These are phyloP conservation scores for Phymorhynchus buccinoides DNA, from an alignment of 1,140 invertebrate species.

Conservation along the genomic window DNA sequence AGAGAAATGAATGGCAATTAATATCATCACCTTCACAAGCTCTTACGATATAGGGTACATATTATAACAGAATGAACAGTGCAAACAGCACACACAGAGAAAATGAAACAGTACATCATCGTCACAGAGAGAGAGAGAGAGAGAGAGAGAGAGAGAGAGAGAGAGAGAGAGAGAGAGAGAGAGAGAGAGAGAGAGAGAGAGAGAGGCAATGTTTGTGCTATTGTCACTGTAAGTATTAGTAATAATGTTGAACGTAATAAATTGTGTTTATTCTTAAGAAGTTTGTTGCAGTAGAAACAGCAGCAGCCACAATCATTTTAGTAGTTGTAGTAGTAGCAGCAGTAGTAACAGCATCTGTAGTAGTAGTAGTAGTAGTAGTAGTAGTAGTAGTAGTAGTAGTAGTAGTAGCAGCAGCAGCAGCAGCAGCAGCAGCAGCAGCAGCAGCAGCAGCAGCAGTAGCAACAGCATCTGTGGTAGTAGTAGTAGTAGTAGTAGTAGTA, in stretches of 20 bases:
- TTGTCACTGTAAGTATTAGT: conserved; percentile 27
- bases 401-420: conserved; percentile 2
- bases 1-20: not conserved
- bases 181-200: not conserved
- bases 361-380: not conserved
- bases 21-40: not conserved
- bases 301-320: not conserved
- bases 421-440: conserved; percentile 9
- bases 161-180: not conserved
- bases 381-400: not conserved
- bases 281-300: not conserved
- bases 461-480: not conserved
- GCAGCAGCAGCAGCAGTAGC: conserved; percentile 20
- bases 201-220: conserved; percentile 1
- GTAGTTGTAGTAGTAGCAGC: too few species aligned
- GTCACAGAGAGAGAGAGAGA: not conserved
- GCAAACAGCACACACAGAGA: not conserved
- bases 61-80: too few species aligned
- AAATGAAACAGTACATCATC: not conserved
- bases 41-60: not conserved
- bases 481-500: conserved; percentile 15
- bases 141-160: conserved; percentile 5
- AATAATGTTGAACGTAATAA: not conserved
- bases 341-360: not conserved
- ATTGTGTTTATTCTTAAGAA: not conserved